Conservation (phyloP, 1,140 invertebrate species). For the Conopomorpha cramerella region DNA sequence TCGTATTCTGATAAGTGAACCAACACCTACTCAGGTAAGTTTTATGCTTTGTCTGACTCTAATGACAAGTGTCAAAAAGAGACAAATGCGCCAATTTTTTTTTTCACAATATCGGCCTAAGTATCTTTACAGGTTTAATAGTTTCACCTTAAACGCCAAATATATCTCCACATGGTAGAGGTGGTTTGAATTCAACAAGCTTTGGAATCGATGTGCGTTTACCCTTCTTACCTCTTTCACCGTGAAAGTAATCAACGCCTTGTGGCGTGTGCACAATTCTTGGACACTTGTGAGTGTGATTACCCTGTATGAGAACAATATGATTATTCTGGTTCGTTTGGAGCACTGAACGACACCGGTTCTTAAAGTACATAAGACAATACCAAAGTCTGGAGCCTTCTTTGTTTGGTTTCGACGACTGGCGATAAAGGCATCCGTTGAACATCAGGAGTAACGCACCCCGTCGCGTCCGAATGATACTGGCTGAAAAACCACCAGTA, state of each 20-base stretch:
- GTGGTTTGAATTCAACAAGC: no score
- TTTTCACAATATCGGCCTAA: no score
- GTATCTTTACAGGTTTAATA: no score
- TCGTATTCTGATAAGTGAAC: no score
- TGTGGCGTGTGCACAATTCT: neutral
- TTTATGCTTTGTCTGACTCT: no score
- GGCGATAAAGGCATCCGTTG: constrained; percentile 6
- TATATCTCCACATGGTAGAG: no score
- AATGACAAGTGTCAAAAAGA: no score
- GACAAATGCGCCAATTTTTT: no score
- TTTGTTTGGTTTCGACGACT: constrained; percentile 8
- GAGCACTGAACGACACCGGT: constrained; percentile 6
- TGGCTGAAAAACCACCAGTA: constrained; percentile 12
- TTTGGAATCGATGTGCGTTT: no score
- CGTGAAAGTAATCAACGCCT: constrained; percentile 3
- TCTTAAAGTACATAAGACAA: constrained; percentile 8
- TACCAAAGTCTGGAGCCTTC: constrained; percentile 11
- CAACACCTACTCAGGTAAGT: no score
- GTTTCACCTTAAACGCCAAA: no score
- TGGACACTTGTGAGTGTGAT: constrained; percentile 3
- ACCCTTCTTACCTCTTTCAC: neutral
- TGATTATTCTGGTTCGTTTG: constrained; percentile 4
- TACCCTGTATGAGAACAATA: constrained; percentile 6
- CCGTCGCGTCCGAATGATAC: constrained; percentile 7
- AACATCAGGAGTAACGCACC: constrained; percentile 9